Evolutionary conservation across 2,113 vertebrate genomes (phyloP).

Genomic region (Tetrao urogallus): DNA sequence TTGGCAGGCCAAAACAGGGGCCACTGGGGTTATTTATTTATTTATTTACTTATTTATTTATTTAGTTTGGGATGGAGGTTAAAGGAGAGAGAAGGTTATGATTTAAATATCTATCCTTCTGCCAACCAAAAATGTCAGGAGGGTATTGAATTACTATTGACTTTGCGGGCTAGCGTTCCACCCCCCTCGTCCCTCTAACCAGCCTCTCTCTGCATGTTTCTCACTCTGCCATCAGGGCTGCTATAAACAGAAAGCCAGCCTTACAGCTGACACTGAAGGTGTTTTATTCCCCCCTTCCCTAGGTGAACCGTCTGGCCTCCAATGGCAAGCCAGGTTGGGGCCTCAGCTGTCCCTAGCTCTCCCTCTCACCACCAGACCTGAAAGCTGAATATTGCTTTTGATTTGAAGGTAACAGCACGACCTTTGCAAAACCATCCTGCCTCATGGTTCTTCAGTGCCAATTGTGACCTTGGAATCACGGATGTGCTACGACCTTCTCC

Average conservation of each 20-base stretch:
- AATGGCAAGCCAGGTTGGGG: background rate
- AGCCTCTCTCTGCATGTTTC: background rate
- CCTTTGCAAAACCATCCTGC: background rate
- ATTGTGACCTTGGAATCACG: background rate
- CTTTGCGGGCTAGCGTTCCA: background rate
- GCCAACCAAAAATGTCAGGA: slow-evolving; percentile 68
- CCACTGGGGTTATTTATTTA: slow-evolving; percentile 55
- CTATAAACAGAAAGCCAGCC: slow-evolving; percentile 49
- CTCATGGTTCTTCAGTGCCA: background rate
- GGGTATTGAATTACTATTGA: slow-evolving; percentile 64
- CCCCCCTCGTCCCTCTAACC: background rate
- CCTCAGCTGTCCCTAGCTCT: background rate
- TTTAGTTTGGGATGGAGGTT: background rate
- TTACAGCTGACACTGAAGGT: background rate
- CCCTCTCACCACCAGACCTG: background rate
- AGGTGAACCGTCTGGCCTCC: background rate
- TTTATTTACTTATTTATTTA: background rate
- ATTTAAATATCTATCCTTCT: slow-evolving; percentile 61
- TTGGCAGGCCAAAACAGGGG: slow-evolving; percentile 56
- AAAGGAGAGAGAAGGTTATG: slow-evolving; percentile 51
- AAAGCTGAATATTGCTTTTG: slow-evolving; percentile 30
- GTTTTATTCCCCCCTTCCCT: background rate
- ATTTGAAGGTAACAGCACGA: background rate
- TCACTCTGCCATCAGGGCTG: background rate
- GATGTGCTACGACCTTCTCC: background rate